Conservation (phyloP, 2,797 vertebrate genomes). For the Coregonus sp. region DNA sequence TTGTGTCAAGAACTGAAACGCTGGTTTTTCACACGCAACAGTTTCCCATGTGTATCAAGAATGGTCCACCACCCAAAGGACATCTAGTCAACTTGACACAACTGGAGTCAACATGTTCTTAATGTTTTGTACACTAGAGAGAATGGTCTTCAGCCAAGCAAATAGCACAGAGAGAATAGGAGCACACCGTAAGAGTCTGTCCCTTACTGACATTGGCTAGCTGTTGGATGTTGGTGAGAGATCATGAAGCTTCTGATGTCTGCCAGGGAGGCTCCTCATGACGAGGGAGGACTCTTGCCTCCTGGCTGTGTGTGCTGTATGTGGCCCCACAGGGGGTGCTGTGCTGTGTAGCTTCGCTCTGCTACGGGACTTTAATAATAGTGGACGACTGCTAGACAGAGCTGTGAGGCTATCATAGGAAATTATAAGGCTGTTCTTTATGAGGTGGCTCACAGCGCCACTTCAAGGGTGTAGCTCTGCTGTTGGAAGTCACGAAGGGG, state of each 20-base stretch:
- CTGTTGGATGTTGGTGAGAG: conserved; percentile 1
- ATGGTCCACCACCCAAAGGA: no score
- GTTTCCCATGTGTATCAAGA: no score
- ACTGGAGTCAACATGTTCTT: not conserved
- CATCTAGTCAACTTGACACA: no score
- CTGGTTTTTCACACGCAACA: no score
- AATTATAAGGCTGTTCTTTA: conserved; percentile 36
- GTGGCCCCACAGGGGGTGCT: conserved; percentile 20
- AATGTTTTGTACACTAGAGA: not conserved
- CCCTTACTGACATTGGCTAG: not conserved
- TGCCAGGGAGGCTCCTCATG: conserved; percentile 5
- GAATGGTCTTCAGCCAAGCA: not conserved
- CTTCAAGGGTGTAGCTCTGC: conserved; percentile 4
- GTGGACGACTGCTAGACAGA: conserved; percentile 18
- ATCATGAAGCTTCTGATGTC: conserved; percentile 10
- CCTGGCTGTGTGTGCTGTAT: conserved; percentile 1
- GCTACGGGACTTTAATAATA: no score
- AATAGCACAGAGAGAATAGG: not conserved
- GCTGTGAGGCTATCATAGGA: conserved; percentile 38
- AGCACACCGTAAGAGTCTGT: not conserved
- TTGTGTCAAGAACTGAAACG: no score
- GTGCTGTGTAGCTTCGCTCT: conserved; percentile 6
- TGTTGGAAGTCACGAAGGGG: not conserved
- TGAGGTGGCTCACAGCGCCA: conserved; percentile 14
- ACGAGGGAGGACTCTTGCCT: not conserved